Conservation (phyloP, 2,797 vertebrate genomes). For the Schizothorax lantsangensis region DNA sequence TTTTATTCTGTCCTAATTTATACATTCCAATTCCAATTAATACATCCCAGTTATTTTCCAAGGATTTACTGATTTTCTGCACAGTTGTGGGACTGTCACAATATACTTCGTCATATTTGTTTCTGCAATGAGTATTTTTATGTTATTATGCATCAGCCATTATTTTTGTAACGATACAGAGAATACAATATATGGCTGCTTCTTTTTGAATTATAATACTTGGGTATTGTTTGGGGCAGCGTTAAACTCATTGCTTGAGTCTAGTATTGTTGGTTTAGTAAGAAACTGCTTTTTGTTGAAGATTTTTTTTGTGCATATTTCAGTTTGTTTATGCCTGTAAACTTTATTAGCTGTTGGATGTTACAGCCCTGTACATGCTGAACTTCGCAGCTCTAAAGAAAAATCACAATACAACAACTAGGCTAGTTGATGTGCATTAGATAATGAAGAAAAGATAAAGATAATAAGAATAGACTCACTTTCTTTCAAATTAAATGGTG, state of each 20-base stretch:
- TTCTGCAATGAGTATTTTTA: constrained; percentile 19
- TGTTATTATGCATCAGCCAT: background rate
- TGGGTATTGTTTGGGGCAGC: background rate
- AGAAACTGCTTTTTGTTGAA: background rate
- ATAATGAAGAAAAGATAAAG: constrained; percentile 33
- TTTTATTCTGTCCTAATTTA: background rate
- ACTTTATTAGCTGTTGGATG: constrained; percentile 19
- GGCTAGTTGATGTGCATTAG: constrained; percentile 46
- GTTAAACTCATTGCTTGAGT: constrained; percentile 32
- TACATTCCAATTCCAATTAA: background rate
- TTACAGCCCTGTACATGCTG: constrained; percentile 45
- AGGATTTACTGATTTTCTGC: background rate
- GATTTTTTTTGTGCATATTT: background rate
- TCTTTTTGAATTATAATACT: constrained; percentile 12
- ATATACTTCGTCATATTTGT: background rate
- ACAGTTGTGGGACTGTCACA: background rate
- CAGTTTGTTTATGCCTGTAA: constrained; percentile 10
- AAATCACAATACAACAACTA: constrained; percentile 34
- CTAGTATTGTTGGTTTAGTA: constrained; percentile 42
- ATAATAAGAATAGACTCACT: constrained; percentile 52
- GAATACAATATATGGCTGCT: constrained; percentile 13
- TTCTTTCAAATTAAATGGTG: constrained; percentile 62
- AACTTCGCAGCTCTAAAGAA: constrained; percentile 17
- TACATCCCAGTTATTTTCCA: background rate
- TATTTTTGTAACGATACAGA: constrained; percentile 1